phyloP scores from a whole-genome alignment of 2,113 vertebrate species.

The Sitta europaea region DNA sequence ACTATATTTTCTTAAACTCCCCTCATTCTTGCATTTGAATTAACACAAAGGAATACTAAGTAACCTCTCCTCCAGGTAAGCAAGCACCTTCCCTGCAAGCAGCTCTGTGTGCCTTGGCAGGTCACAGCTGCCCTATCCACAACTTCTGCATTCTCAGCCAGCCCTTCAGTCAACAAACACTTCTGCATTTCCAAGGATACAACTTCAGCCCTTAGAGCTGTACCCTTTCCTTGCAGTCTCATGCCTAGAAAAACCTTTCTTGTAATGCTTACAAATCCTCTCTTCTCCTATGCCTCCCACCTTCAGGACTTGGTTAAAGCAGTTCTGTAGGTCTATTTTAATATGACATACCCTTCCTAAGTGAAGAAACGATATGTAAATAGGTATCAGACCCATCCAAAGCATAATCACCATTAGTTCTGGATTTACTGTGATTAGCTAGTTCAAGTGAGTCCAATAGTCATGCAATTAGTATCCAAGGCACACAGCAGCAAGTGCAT shows the following conservation, averaged over 20 bases:
- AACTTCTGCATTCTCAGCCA: background rate
- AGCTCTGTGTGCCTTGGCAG: background rate
- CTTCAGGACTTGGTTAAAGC: background rate
- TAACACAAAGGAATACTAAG: rapidly evolving
- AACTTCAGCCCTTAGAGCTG: background rate
- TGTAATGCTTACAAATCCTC: background rate
- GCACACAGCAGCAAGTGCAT: background rate
- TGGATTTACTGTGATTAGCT: background rate
- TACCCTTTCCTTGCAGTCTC: background rate
- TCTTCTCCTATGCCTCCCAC: background rate
- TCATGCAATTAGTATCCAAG: background rate
- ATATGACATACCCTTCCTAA: background rate
- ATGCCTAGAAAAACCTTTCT: background rate
- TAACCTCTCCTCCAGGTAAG: background rate
- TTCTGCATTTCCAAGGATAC: background rate
- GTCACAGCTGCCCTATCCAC: background rate
- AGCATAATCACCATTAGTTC: background rate
- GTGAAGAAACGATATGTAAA: background rate
- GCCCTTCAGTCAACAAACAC: background rate
- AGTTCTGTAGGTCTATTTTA: background rate
- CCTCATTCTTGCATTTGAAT: background rate
- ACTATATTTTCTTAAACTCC: background rate
- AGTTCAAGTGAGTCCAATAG: background rate
- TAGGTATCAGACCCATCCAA: background rate
- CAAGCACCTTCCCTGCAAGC: background rate